Conservation (phyloP, 2,888 invertebrate genomes). For the Galerucella calmariensis region DNA sequence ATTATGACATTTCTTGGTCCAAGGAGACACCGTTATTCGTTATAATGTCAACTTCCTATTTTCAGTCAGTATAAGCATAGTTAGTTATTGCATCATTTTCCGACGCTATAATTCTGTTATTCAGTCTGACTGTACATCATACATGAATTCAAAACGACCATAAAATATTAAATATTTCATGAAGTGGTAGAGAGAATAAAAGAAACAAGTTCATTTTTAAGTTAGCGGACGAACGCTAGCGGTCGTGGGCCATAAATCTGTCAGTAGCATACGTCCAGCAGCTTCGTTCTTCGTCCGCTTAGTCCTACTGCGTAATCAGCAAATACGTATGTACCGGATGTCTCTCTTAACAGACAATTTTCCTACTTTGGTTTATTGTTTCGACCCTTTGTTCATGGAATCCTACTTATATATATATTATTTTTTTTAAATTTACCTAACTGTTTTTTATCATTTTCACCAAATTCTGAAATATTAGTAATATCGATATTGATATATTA, state of each 20-base stretch:
- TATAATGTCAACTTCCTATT: too few species aligned
- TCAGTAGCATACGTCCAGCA: constrained; percentile 61
- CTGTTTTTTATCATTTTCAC: too few species aligned
- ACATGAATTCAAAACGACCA: not conserved
- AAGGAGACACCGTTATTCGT: too few species aligned
- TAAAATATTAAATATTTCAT: constrained; percentile 15
- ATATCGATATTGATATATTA: too few species aligned
- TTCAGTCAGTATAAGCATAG: too few species aligned
- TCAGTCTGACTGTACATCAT: not conserved
- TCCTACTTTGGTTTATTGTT: not conserved
- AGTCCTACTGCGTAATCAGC: constrained; percentile 24
- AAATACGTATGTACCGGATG: not conserved
- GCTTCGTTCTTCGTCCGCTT: constrained; percentile 46
- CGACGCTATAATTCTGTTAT: not conserved
- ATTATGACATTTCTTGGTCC: too few species aligned
- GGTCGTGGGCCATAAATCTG: constrained; percentile 61
- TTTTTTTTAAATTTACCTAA: too few species aligned
- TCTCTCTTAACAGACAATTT: not conserved
- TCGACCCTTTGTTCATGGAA: too few species aligned
- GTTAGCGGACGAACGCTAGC: constrained; percentile 44
- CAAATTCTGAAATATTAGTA: too few species aligned
- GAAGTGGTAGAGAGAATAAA: constrained; percentile 14
- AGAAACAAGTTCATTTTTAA: constrained; percentile 27
- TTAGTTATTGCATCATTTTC: too few species aligned
- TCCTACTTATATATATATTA: too few species aligned